phyloP scores from a whole-genome alignment of 2,113 vertebrate species.

The Heterotis niloticus region DNA sequence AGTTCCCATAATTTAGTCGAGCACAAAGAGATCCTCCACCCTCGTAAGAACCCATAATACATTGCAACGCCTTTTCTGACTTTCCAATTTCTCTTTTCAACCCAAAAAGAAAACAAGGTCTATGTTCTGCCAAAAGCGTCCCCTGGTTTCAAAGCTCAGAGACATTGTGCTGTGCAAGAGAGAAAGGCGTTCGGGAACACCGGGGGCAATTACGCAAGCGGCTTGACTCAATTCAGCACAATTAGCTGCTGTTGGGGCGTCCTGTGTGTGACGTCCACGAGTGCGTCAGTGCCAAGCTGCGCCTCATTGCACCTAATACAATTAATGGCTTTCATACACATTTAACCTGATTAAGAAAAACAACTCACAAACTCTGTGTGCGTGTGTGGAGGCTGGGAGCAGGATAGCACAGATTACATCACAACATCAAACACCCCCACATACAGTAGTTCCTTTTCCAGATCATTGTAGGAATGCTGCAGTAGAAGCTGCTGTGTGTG shows the following conservation, averaged over 20 bases:
- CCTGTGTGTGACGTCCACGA: constrained; percentile 8
- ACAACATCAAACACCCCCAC: neutral
- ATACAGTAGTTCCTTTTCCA: too few species aligned
- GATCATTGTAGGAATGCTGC: too few species aligned
- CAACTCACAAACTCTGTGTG: constrained; percentile 17
- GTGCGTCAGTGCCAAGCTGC: constrained; percentile 1
- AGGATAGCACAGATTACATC: neutral
- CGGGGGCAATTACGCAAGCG: constrained; percentile 34
- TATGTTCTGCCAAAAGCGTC: too few species aligned
- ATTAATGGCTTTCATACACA: constrained; percentile 34
- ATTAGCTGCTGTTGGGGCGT: neutral
- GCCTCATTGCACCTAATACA: constrained; percentile 27
- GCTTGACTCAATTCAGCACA: constrained; percentile 16
- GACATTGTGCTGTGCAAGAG: constrained; percentile 17
- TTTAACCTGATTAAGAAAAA: constrained; percentile 32
- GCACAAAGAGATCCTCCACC: neutral
- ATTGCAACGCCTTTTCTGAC: too few species aligned
- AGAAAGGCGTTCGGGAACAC: constrained; percentile 20
- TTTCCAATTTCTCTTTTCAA: too few species aligned
- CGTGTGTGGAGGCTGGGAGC: neutral
- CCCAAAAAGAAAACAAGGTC: too few species aligned
- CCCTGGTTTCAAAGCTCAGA: neutral
- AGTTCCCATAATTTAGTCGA: neutral
- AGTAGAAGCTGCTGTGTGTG: neutral
- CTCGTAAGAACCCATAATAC: neutral